Base-by-base conservation (phyloP, 2,113 vertebrate species). In the Cephalopholis sonnerati region DNA sequence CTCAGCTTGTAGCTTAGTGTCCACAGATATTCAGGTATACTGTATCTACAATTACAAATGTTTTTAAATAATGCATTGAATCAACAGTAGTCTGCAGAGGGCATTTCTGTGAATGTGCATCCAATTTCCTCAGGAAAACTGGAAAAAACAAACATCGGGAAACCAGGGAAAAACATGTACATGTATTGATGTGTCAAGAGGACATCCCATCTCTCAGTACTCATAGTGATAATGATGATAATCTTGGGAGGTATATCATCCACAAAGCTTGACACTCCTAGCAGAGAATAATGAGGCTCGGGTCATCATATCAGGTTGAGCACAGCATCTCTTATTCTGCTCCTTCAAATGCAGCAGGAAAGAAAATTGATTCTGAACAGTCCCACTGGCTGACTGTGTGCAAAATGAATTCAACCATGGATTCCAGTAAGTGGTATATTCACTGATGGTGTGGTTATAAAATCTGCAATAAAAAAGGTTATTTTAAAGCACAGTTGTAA, bases 291-390 rank as follows among this genome's bases (percentile, higher is more conserved):
- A 82, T 79, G 58, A 86, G 41, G 77, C 46, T 79, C 12, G 48
- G 59, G 55, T 85, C 69, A 84, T 89, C 73, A 81, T 81, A 36
- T 79, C 68, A 84, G 80, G 81, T 72, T 72, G 62, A 62, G 48
- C 27, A 50, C 51, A 44, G 41, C 68, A 61, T 29, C 32, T 20
- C 12, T 84, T 66, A 69, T 77, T 44, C 61, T 54, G 70, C 78
- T 80, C 54, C 70, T 70, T 39, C 59, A 81, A 76, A 54, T 20
- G 32, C 67, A 58, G 72, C 57, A 25, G 27, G 54, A 20, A 24
- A 22, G 58, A 51, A 87, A 81, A 84, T 15, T 53, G 36, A 25
- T 77, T 50, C 22, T 77, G 27, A 80, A 68, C 61, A 69, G 46
- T 44, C 3, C 44, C 54, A 61, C 13, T 17, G 24, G n/a, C 24